Evolutionary conservation across 2,888 invertebrate species (phyloP), one percentile per base, ranked within the genome.

Genomic region (Sesia bembeciformis): DNA sequence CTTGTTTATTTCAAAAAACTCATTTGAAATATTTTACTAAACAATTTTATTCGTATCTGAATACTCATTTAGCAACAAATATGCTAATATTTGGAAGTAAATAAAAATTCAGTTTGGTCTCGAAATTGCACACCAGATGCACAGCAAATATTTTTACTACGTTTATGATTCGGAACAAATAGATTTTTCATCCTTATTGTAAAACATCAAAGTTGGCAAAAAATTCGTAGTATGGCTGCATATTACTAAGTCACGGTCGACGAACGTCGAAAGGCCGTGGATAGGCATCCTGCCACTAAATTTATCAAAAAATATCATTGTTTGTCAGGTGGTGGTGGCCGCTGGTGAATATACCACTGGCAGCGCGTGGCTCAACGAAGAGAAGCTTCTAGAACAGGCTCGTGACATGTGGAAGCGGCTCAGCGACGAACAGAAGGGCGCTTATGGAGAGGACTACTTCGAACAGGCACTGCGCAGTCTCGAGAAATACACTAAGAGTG

Each of bases 311-410:
- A 23, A 23, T 46, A 5, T 8, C 7, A 23, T 46, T 46, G 46
- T 50, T 38, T 38, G 7, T 50, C 64, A 89, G 89, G 93, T 95
- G 52, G 92, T 96, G 39, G 94, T 97, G 43, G 95, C 96, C 61
- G 95, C 96, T 49, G 96, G 96, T 49, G 96, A 96, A 80, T 95
- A 94, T 67, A 93, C 95, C 5, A 94, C 95, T 0, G 96, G 96
- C 70, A 94, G 92, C 64, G 92, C 93, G 1, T 95, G 95, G 95
- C 81, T 95, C 5, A 92, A 92, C 38, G 94, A 95, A 62, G 91
- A 90, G 58, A 90, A 92, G 60, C 83, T 93, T 63, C 77, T 93
- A 58, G 93, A 93, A 67, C 92, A 92, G 83, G 95, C 96, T 4
- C 92, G 93, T 58, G 93, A 94, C 67, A 96, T 96, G 95, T 96